Conservation (phyloP, 2,888 invertebrate genomes). For the Apamea sordens region DNA sequence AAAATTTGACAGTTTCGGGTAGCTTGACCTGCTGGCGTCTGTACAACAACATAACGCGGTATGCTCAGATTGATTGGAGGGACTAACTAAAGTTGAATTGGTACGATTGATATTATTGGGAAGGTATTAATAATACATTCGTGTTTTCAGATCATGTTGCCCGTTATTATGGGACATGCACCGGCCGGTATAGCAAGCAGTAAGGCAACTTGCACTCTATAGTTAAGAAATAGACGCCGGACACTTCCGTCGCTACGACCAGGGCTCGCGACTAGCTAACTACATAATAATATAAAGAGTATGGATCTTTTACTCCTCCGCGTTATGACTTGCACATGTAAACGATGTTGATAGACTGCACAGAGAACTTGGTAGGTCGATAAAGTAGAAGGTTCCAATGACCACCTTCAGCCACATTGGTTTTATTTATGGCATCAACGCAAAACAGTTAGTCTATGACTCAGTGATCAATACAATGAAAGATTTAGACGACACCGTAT, state of each 20-base stretch:
- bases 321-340: slow-evolving; percentile 90
- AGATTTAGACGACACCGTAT: slow-evolving; percentile 36
- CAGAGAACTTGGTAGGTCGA: slow-evolving; percentile 87
- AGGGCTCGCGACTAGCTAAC: slow-evolving; percentile 87
- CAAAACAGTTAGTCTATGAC: slow-evolving; percentile 90
- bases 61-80: slow-evolving; percentile 2
- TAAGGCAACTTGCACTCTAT: slow-evolving; percentile 93
- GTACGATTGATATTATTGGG: not conserved
- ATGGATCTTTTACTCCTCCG: slow-evolving; percentile 90
- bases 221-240: slow-evolving; percentile 91
- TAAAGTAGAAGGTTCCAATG: slow-evolving; percentile 90
- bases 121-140: not conserved
- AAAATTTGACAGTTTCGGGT: too few relatives aligned
- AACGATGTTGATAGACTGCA: slow-evolving; percentile 90
- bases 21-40: too few relatives aligned
- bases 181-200: slow-evolving; percentile 93
- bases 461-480: slow-evolving; percentile 89
- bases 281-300: slow-evolving; percentile 85
- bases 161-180: slow-evolving; percentile 91
- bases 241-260: slow-evolving; percentile 90
- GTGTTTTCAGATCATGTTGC: slow-evolving; percentile 91
- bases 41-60: slow-evolving; percentile 77
- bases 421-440: slow-evolving; percentile 92
- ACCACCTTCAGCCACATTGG: slow-evolving; percentile 92
- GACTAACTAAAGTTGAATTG: not conserved